Base-by-base conservation (phyloP, 2,888 invertebrate genomes). In the Ditylenchus weischeri region DNA sequence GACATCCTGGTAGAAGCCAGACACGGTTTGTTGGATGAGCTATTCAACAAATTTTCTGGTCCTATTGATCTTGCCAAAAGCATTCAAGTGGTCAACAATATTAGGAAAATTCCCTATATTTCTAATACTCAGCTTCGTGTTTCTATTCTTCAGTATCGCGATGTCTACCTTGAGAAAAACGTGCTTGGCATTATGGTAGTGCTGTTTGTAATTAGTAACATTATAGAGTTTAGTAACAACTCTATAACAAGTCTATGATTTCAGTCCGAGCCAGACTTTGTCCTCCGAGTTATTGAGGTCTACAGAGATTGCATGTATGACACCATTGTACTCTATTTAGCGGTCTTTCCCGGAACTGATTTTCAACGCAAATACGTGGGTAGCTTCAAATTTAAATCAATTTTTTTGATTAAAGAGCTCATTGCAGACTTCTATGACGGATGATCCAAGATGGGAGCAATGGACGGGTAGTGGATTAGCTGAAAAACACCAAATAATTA, bases 241-340 rank as follows among this genome's bases (percentile, higher is more conserved):
- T n/a, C n/a, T n/a, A n/a, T n/a, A n/a, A n/a, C 7, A 29, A 15
- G 6, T 18, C n/a, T 62, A 18, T 1, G 18, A n/a, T 68, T 73
- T 62, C 38, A 78, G 78, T 62, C 76, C 13, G 74, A 78, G 58
- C 71, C 74, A 11, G 80, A 82, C 47, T 76, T 76, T 66, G 70
- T 74, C 21, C 70, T 77, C 6, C 76, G 76, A 51, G 76, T 78
- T 0, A 79, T 81, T 57, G 80, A 82, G 57, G 72, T 79, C 61
- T 81, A 80, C 69, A 68, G 76, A 49, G 76, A 76, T n/a, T 78
- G 79, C 68, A 81, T 81, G 81, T 80, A 81, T 67, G 81, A 81
- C 68, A 81, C 81, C 15, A 76, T 81, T 59, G 79, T 81, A 11
- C 71, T 81, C 11, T 81, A 80, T 67, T 70, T 79, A n/a, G 81